A percentile compares a stretch with the other conserved stretches of the same genome.
Evolutionary conservation across 2,888 invertebrate genomes (phyloP).

Genomic region (Gymnoscelis rufifasciata): DNA sequence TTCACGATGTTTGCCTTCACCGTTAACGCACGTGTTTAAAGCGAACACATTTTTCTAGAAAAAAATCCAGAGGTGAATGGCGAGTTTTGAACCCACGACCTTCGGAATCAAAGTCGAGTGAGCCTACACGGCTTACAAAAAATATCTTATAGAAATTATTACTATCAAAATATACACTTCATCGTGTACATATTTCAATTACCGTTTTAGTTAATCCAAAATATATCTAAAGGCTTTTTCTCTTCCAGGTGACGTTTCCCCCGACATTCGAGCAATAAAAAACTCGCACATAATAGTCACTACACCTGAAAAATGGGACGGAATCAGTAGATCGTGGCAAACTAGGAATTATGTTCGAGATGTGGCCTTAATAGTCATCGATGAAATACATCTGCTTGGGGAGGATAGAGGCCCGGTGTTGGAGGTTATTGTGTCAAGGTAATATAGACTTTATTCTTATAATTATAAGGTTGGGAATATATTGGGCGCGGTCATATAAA

Average conservation of each 20-base stretch:
- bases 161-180: too few relatives aligned
- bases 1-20: too few relatives aligned
- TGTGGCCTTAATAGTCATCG: slow-evolving; percentile 95
- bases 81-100: too few relatives aligned
- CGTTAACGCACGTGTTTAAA: too few relatives aligned
- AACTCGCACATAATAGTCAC: slow-evolving; percentile 96
- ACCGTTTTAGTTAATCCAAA: too few relatives aligned
- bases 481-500: neutral
- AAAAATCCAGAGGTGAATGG: too few relatives aligned
- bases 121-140: too few relatives aligned
- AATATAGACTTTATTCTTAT: slow-evolving; percentile 7
- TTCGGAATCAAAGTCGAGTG: too few relatives aligned
- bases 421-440: slow-evolving; percentile 96
- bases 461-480: neutral
- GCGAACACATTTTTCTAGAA: too few relatives aligned
- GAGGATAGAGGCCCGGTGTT: slow-evolving; percentile 93
- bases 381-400: slow-evolving; percentile 98
- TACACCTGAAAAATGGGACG: slow-evolving; percentile 99
- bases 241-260: slow-evolving; percentile 82
- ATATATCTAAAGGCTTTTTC: neutral
- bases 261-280: slow-evolving; percentile 90
- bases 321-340: slow-evolving; percentile 98
- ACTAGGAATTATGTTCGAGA: slow-evolving; percentile 95
- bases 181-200: too few relatives aligned
- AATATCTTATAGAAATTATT: too few relatives aligned